phyloP scores from a whole-genome alignment of 2,888 invertebrate genomes.

The Eristalis pertinax region DNA sequence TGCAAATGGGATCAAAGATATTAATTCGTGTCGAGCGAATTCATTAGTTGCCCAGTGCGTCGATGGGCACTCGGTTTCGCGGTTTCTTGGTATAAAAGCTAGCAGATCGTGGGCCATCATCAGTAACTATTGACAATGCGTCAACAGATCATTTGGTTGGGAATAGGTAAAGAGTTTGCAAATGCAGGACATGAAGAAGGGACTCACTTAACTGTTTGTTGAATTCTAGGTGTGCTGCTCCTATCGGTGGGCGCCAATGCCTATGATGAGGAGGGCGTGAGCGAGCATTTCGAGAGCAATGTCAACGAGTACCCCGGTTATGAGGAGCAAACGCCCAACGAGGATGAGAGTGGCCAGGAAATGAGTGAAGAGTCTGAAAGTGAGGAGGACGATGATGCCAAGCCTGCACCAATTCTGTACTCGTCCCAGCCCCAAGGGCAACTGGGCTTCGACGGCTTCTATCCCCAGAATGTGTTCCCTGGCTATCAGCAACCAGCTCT shows the following conservation, averaged over 20 bases:
- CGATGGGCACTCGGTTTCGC: not conserved
- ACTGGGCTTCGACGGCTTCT: not conserved
- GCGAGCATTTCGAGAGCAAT: not conserved
- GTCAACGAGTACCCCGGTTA: not conserved
- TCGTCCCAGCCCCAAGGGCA: not conserved
- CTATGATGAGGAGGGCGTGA: not conserved
- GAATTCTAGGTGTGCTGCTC: constrained; percentile 35
- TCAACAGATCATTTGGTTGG: constrained; percentile 52
- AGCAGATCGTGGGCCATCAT: constrained; percentile 8
- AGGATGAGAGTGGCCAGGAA: not conserved
- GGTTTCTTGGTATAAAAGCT: constrained; percentile 43
- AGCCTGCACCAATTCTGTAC: constrained; percentile 4
- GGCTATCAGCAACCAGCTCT: constrained; percentile 4
- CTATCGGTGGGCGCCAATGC: constrained; percentile 26
- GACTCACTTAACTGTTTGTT: not conserved
- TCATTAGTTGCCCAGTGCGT: constrained; percentile 6
- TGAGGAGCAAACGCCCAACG: not conserved
- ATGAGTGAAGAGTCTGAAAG: not conserved
- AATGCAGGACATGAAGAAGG: not conserved
- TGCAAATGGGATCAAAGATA: constrained; percentile 25
- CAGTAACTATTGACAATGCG: constrained; percentile 48
- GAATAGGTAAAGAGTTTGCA: constrained; percentile 20
- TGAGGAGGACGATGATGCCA: not conserved
- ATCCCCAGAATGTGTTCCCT: not conserved
- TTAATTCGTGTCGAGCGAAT: constrained; percentile 24